These are phyloP conservation scores for Lepisosteus oculatus DNA, from an alignment of 2,113 vertebrate genomes.

Conservation along the genomic window DNA sequence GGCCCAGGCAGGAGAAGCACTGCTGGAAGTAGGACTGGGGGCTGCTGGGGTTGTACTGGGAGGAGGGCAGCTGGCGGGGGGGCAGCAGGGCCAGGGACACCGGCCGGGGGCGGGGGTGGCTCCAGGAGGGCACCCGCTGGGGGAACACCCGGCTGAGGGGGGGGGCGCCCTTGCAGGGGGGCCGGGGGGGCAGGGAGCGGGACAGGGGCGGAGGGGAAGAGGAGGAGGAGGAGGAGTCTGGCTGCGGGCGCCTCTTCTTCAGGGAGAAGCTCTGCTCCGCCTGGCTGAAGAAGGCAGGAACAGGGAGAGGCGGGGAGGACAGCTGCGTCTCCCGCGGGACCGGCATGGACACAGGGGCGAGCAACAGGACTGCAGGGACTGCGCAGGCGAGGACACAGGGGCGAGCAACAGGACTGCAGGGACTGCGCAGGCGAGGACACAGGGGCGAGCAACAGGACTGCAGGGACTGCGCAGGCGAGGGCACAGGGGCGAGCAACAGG, in stretches of 20 bases:
- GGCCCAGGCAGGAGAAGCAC: slow-evolving; percentile 76
- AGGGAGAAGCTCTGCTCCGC: slow-evolving; percentile 81
- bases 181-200: slow-evolving; percentile 61
- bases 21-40: slow-evolving; percentile 78
- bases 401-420: neutral
- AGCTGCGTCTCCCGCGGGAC: slow-evolving; percentile 56
- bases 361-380: no score
- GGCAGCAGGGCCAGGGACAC: slow-evolving; percentile 63
- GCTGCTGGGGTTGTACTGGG: slow-evolving; percentile 68
- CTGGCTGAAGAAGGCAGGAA: slow-evolving; percentile 74
- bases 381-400: neutral
- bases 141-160: slow-evolving; percentile 73
- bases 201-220: slow-evolving; percentile 51
- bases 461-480: no score
- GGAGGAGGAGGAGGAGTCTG: slow-evolving; percentile 43
- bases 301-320: slow-evolving; percentile 63
- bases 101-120: slow-evolving; percentile 61
- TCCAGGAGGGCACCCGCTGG: slow-evolving; percentile 60
- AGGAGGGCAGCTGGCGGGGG: slow-evolving; percentile 34
- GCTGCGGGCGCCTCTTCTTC: slow-evolving; percentile 65
- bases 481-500: no score
- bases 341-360: slow-evolving; percentile 55
- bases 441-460: no score
- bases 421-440: no score
- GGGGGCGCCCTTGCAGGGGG: slow-evolving; percentile 70